Base-by-base conservation (phyloP, 2,797 vertebrate genomes). In the Pseudomugil tenellus region DNA sequence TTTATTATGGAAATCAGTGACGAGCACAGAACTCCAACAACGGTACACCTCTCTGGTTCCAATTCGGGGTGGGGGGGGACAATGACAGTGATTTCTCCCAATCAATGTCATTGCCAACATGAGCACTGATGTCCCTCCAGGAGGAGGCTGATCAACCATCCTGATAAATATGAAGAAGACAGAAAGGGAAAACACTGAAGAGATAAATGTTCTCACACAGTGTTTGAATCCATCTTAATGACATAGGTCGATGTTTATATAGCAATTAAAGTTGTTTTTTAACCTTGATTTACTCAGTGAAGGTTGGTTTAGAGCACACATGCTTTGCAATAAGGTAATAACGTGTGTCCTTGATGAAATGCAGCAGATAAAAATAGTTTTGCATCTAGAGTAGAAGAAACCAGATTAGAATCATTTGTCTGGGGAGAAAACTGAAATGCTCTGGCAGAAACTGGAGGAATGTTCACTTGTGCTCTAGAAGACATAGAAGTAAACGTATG, bases 201-300 rank as follows among this genome's bases (percentile, higher is more conserved):
- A 70, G 34, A 56, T 58, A 21, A 68, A 60, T 19, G 32, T 58
- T 64, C 46, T 71, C 59, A 75, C 3, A 14, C 62, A 61, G 49
- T 31, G 58, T 72, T 74, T 64, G 55, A 73, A 71, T 72, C 60
- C 52, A 57, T 77, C 63, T 70, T 67, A 46, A 54, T 51, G 48
- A 80, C 63, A 86, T 79, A 82, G 77, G 80, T 84, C 76, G 82
- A 71, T 83, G 77, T 84, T 86, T 87, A 68, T 73, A 78, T 49
- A 34, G 74, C 76, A 85, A 84, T 88, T 87, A 87, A 77, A 79
- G 48, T 63, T 84, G 72, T 81, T 85, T 84, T 89, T 71, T 79
- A 74, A 83, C 80, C 79, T 86, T 87, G 73, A 77, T 85, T 76
- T 70, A 59, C 19, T 8, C 66, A 46, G 32, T 16, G 52, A 82